phyloP scores from a whole-genome alignment of 1,140 invertebrate species.

The Aphelenchoides fujianensis region DNA sequence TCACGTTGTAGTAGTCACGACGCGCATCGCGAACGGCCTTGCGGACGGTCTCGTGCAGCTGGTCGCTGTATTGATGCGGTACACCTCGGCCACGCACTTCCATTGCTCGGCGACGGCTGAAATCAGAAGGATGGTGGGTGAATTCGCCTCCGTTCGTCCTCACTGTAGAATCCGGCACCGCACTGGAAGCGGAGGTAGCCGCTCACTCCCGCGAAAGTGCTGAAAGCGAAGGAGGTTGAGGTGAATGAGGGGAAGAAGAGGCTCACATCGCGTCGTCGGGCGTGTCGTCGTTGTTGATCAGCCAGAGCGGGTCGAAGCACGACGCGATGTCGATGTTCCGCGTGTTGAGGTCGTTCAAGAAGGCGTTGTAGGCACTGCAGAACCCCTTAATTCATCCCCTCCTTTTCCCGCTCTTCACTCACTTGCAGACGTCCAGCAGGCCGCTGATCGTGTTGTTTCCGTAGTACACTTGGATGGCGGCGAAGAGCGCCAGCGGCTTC shows the following conservation, averaged over 20 bases:
- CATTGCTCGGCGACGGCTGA: slow-evolving; percentile 3
- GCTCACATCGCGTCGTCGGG: slow-evolving; percentile 12
- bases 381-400: too few species aligned
- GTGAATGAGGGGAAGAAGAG: too few species aligned
- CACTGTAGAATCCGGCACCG: slow-evolving; percentile 21
- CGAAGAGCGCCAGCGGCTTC: neutral
- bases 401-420: neutral
- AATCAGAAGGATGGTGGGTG: too few species aligned
- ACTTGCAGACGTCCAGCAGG: slow-evolving; percentile 21
- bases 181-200: slow-evolving; percentile 5
- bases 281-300: neutral
- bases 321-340: neutral
- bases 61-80: neutral
- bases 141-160: neutral
- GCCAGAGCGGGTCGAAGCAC: slow-evolving; percentile 15
- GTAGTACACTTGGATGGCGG: slow-evolving; percentile 10
- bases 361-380: neutral
- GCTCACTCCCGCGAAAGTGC: neutral
- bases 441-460: neutral
- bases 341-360: neutral
- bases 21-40: neutral
- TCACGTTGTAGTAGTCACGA: slow-evolving; percentile 20
- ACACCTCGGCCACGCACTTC: neutral
- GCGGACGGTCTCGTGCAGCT: neutral
- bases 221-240: too few species aligned